A percentile compares a stretch with the other conserved stretches of the same genome.
Evolutionary conservation across 2,113 vertebrate species (phyloP).

Genomic region (Poicephalus meyeri): DNA sequence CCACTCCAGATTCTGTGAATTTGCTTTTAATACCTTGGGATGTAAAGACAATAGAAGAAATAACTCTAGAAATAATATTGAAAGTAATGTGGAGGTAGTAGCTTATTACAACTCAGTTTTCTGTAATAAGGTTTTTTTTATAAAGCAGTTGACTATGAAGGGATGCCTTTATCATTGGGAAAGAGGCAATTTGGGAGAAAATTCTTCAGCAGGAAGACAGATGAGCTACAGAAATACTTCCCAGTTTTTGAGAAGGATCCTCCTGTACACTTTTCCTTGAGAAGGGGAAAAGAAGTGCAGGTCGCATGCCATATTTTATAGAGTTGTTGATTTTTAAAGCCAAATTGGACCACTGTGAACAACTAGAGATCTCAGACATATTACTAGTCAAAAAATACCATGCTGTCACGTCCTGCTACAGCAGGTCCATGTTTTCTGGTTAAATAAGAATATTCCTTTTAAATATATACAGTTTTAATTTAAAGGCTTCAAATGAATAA

Average conservation of each 20-base stretch:
- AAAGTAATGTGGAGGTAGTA: background rate
- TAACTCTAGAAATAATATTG: background rate
- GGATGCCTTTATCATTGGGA: background rate
- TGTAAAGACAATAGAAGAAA: background rate
- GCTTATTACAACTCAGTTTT: background rate
- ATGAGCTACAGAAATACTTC: background rate
- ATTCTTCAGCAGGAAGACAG: background rate
- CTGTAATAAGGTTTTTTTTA: background rate
- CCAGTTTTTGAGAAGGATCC: background rate
- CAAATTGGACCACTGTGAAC: background rate
- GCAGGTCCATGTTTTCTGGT: background rate
- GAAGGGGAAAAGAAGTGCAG: background rate
- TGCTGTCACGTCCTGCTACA: background rate
- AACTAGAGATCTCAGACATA: background rate
- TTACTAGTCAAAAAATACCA: background rate
- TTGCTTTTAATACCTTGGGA: background rate
- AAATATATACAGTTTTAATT: background rate
- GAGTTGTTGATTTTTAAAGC: background rate
- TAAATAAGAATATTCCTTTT: background rate
- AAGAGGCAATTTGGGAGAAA: background rate
- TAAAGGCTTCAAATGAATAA: background rate
- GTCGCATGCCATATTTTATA: background rate
- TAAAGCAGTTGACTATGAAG: background rate
- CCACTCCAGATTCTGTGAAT: background rate
- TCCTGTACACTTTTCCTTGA: background rate